phyloP scores from a whole-genome alignment of 2,888 invertebrate genomes.

The Xylota sylvarum region DNA sequence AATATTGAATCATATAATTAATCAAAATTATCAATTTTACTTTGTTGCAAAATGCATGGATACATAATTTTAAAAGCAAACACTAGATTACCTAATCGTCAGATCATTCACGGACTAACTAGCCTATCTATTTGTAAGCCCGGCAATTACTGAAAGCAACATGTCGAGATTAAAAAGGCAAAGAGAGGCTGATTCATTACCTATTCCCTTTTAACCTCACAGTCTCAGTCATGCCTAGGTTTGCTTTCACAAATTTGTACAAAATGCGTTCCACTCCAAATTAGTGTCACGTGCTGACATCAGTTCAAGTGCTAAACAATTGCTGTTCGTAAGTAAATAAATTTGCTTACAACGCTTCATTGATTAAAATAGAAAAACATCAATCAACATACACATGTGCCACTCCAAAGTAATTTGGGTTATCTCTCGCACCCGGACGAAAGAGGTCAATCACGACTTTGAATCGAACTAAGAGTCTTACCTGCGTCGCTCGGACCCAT shows the following conservation, averaged over 20 bases:
- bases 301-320: slow-evolving; percentile 22
- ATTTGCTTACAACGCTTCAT: slow-evolving; percentile 4
- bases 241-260: neutral
- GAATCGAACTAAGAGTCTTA: slow-evolving; percentile 47
- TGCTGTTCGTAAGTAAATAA: neutral
- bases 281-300: slow-evolving; percentile 20
- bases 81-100: no score
- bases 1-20: no score
- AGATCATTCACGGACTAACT: no score
- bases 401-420: slow-evolving; percentile 51
- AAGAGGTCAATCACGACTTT: slow-evolving; percentile 68
- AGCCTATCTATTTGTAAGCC: no score
- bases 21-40: no score
- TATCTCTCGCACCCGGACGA: slow-evolving; percentile 49
- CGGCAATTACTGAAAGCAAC: no score
- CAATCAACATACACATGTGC: slow-evolving; percentile 24
- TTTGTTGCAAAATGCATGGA: no score
- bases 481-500: slow-evolving; percentile 49
- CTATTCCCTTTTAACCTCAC: neutral
- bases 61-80: no score
- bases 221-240: neutral
- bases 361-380: slow-evolving; percentile 8
- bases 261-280: neutral
- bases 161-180: no score
- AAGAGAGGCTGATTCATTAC: no score